Conservation (phyloP, 2,888 invertebrate species). For the Linnaemya vulpina region DNA sequence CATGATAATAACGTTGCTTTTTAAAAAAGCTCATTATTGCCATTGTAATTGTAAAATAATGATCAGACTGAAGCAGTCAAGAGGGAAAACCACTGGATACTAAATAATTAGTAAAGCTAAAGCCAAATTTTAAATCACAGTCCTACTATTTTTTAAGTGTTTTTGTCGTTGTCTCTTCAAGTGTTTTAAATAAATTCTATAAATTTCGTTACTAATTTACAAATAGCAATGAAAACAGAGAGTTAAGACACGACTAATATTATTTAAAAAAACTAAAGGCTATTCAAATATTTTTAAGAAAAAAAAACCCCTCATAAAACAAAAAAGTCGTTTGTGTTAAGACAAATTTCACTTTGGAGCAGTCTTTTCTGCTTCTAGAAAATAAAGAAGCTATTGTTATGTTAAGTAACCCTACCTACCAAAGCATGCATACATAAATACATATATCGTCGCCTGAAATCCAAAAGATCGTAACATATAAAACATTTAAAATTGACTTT, state of each 20-base stretch:
- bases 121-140: constrained; percentile 23
- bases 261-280: background rate
- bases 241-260: background rate
- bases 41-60: constrained; percentile 1
- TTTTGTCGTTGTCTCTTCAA: background rate
- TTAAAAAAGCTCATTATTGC: background rate
- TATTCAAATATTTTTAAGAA: background rate
- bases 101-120: constrained; percentile 7
- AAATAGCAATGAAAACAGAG: constrained; percentile 2
- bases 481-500: too few relatives aligned
- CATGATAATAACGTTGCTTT: background rate
- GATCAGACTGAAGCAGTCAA: background rate
- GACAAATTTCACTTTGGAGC: constrained; percentile 44
- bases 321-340: background rate
- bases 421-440: too few relatives aligned
- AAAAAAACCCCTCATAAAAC: background rate
- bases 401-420: constrained; percentile 6
- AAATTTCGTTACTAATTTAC: constrained; percentile 37
- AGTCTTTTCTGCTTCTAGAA: background rate
- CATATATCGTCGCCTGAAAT: too few relatives aligned
- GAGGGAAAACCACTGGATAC: background rate
- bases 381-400: constrained; percentile 36
- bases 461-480: too few relatives aligned
- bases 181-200: constrained; percentile 43
- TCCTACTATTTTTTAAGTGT: background rate